A percentile compares a stretch with the other conserved stretches of the same genome.
phyloP scores from a whole-genome alignment of 2,888 invertebrate genomes.

The Strigamia transsilvanica region DNA sequence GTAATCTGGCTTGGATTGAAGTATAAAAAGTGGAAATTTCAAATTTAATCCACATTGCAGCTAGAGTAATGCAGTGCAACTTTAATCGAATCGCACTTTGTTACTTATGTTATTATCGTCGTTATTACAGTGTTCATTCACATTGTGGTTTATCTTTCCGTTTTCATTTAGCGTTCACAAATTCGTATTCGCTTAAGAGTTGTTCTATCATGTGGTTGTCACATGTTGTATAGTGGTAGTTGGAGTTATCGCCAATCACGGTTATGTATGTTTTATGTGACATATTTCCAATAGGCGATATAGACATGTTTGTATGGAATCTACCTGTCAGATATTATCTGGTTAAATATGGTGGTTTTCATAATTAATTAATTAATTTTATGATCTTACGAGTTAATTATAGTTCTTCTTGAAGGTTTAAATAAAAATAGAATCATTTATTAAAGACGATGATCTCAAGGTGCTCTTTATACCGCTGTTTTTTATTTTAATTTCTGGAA shows the following conservation, averaged over 20 bases:
- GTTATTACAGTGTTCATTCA: background rate
- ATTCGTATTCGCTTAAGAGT: background rate
- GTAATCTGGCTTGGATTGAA: background rate
- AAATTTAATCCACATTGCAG: background rate
- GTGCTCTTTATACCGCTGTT: background rate
- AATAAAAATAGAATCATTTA: background rate
- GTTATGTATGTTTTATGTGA: slow-evolving; percentile 10
- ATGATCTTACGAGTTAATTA: background rate
- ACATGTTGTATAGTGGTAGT: too few species aligned
- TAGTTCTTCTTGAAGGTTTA: background rate
- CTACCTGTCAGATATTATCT: slow-evolving; percentile 5
- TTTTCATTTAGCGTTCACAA: background rate
- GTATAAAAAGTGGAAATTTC: background rate
- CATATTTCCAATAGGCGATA: slow-evolving; percentile 7
- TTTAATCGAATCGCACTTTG: background rate
- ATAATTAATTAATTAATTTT: slow-evolving; percentile 18
- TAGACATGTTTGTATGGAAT: background rate
- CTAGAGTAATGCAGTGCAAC: too few species aligned
- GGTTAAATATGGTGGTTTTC: background rate
- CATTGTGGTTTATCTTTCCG: background rate
- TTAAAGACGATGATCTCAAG: background rate
- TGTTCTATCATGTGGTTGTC: background rate
- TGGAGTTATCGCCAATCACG: slow-evolving; percentile 11
- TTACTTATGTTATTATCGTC: background rate
- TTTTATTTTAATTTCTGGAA: background rate